Conservation (phyloP, 2,113 vertebrate genomes). For the Tonatia bakeri region DNA sequence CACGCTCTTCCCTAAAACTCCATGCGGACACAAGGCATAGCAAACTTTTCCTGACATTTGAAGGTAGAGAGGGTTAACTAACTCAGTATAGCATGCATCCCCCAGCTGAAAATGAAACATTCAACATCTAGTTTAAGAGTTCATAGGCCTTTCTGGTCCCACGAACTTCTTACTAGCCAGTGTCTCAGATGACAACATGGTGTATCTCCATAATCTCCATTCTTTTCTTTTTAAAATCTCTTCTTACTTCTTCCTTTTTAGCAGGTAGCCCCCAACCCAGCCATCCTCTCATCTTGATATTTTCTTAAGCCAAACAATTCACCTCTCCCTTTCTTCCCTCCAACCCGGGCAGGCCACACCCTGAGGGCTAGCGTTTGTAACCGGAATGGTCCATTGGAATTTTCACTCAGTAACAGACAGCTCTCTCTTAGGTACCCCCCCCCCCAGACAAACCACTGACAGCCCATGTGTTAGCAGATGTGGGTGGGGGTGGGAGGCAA, state of each 20-base stretch:
- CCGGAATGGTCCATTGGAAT: neutral
- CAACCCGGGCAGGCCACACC: neutral
- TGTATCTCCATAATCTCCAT: neutral
- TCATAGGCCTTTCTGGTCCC: neutral
- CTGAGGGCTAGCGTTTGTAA: neutral
- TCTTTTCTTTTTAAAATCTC: neutral
- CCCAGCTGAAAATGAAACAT: neutral
- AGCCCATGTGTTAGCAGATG: neutral
- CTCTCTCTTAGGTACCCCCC: neutral
- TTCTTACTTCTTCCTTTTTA: neutral
- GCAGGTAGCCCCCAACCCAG: neutral
- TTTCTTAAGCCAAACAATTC: neutral
- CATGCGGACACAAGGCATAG: neutral
- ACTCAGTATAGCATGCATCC: neutral
- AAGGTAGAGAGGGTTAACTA: neutral
- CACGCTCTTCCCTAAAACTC: neutral
- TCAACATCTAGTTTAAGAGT: neutral
- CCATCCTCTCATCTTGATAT: neutral
- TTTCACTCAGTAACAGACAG: neutral
- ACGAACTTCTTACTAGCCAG: neutral
- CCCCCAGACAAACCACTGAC: neutral
- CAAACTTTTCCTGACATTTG: neutral
- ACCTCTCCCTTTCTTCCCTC: neutral
- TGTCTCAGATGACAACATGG: neutral
- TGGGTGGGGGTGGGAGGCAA: neutral